Conservation (phyloP, 2,888 invertebrate genomes). For the Platycheirus rosarum region DNA sequence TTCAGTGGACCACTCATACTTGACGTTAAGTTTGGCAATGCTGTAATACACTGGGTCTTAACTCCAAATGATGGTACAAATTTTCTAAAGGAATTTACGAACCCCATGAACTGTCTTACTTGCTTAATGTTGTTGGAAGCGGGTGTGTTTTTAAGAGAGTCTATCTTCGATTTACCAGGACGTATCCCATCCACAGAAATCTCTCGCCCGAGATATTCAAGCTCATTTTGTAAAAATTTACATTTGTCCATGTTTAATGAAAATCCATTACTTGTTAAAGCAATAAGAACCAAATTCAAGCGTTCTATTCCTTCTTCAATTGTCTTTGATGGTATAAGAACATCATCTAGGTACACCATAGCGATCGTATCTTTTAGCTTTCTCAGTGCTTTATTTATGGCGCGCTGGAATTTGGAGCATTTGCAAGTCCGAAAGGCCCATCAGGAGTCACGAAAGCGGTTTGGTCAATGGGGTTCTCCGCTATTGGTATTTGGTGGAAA, state of each 20-base stretch:
- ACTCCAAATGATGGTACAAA: slow-evolving; percentile 1
- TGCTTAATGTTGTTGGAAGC: background rate
- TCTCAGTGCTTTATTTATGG: slow-evolving; percentile 11
- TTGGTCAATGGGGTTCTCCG: background rate
- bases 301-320: slow-evolving; percentile 1
- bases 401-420: background rate
- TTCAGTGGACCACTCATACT: background rate
- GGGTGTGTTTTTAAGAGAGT: background rate
- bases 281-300: background rate
- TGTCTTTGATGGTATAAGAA: slow-evolving; percentile 1
- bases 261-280: slow-evolving; percentile 3
- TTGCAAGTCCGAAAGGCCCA: too few species aligned
- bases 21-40: too few species aligned
- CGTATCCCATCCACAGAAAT: slow-evolving; percentile 7
- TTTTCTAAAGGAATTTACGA: slow-evolving; percentile 9
- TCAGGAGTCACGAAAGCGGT: background rate
- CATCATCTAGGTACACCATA: slow-evolving; percentile 2
- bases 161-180: background rate
- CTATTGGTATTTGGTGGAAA: background rate
- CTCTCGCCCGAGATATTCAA: slow-evolving; percentile 9
- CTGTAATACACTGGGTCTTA: background rate
- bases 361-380: background rate
- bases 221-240: background rate
- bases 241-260: background rate
- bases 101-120: background rate